phyloP scores from a whole-genome alignment of 2,797 vertebrate genomes.

The Acipenser ruthenus region DNA sequence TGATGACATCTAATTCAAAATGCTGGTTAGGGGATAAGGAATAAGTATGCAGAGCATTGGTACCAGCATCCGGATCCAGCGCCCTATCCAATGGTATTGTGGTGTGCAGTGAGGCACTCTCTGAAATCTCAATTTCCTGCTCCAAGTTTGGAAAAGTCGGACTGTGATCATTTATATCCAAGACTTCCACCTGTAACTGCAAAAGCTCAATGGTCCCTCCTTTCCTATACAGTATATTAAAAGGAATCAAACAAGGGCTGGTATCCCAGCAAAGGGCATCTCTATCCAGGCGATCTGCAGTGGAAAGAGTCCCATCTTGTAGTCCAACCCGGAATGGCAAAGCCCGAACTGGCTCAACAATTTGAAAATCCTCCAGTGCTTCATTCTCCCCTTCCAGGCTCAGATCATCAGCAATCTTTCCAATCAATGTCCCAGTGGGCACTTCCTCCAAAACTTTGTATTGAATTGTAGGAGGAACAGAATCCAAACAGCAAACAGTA shows the following conservation, averaged over 20 bases:
- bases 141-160: slow-evolving; percentile 66
- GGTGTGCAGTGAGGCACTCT: slow-evolving; percentile 69
- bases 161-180: slow-evolving; percentile 81
- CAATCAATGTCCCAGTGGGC: slow-evolving; percentile 64
- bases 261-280: slow-evolving; percentile 74
- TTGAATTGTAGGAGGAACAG: slow-evolving; percentile 40
- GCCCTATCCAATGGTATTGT: slow-evolving; percentile 80
- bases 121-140: slow-evolving; percentile 86
- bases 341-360: slow-evolving; percentile 66
- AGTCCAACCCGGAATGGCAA: slow-evolving; percentile 66
- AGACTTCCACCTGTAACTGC: slow-evolving; percentile 74
- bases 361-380: slow-evolving; percentile 63
- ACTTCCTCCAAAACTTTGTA: slow-evolving; percentile 80
- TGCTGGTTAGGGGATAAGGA: slow-evolving; percentile 70
- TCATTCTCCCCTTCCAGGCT: slow-evolving; percentile 49
- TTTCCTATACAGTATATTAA: slow-evolving; percentile 71
- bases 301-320: slow-evolving; percentile 67
- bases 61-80: slow-evolving; percentile 68
- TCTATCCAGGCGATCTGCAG: slow-evolving; percentile 69
- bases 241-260: slow-evolving; percentile 72
- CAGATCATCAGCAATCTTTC: slow-evolving; percentile 65
- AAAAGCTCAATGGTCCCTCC: slow-evolving; percentile 63
- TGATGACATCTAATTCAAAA: slow-evolving; percentile 73
- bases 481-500: slow-evolving; percentile 26
- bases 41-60: slow-evolving; percentile 70